Percentiles rank a stretch among this genome's conserved stretches.
phyloP scores from a whole-genome alignment of 2,888 invertebrate genomes.

The Thumatha senex region DNA sequence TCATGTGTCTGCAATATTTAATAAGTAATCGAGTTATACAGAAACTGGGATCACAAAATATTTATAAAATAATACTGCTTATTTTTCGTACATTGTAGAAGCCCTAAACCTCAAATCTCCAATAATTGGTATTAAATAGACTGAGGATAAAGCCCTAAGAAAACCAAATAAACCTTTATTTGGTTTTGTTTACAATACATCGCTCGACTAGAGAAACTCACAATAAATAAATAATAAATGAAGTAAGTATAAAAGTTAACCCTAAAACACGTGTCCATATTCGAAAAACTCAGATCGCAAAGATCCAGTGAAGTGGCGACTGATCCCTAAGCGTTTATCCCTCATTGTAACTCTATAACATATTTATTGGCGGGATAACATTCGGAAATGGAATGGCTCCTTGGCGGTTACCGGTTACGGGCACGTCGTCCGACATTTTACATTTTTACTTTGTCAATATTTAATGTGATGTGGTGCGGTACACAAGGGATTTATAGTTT shows the following conservation, averaged over 20 bases:
- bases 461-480: slow-evolving; percentile 66
- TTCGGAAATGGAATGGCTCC: slow-evolving; percentile 76
- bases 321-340: slow-evolving; percentile 64
- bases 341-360: slow-evolving; percentile 80
- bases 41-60: too few species aligned
- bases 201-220: background rate
- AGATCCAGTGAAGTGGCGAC: slow-evolving; percentile 49
- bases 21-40: too few species aligned
- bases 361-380: slow-evolving; percentile 79
- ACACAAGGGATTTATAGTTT: slow-evolving; percentile 18
- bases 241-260: slow-evolving; percentile 13
- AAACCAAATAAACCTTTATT: too few species aligned
- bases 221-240: background rate
- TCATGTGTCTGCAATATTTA: too few species aligned
- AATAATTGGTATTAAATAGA: too few species aligned
- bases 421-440: slow-evolving; percentile 72
- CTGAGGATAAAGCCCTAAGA: too few species aligned
- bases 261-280: slow-evolving; percentile 26
- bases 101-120: too few species aligned
- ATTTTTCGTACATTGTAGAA: too few species aligned
- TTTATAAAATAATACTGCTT: too few species aligned
- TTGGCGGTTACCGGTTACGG: slow-evolving; percentile 68
- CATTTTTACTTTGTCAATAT: slow-evolving; percentile 83
- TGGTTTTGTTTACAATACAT: too few species aligned
- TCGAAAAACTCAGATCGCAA: slow-evolving; percentile 27